phyloP scores from a whole-genome alignment of 2,888 invertebrate genomes.

The Drosophila quasianomalipes region DNA sequence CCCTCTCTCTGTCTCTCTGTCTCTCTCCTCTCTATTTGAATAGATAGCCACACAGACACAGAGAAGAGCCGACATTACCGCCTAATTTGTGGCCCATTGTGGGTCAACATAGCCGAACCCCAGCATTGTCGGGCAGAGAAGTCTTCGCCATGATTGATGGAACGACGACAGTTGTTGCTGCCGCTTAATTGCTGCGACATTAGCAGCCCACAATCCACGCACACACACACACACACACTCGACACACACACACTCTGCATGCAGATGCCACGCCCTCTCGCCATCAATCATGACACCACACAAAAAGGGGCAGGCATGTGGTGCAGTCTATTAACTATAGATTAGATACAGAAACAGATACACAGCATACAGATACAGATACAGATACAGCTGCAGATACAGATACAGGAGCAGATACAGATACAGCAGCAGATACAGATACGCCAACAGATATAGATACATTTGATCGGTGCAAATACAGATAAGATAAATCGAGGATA shows the following conservation, averaged over 20 bases:
- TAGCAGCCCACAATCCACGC: slow-evolving; percentile 40
- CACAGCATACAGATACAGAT: slow-evolving; percentile 9
- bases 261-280: slow-evolving; percentile 36
- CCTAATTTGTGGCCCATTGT: slow-evolving; percentile 67
- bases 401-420: neutral
- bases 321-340: slow-evolving; percentile 28
- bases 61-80: slow-evolving; percentile 11
- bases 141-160: slow-evolving; percentile 54
- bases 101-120: slow-evolving; percentile 50
- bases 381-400: neutral
- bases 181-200: slow-evolving; percentile 57
- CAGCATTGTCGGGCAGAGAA: slow-evolving; percentile 2
- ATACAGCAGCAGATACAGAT: too few species aligned
- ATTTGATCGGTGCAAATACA: neutral
- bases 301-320: slow-evolving; percentile 1
- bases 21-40: slow-evolving; percentile 23
- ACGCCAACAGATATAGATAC: neutral
- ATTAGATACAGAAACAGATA: slow-evolving; percentile 22
- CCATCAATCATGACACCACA: slow-evolving; percentile 28
- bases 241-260: neutral
- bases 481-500: neutral
- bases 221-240: slow-evolving; percentile 17
- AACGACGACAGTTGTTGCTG: slow-evolving; percentile 40
- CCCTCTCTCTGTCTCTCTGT: slow-evolving; percentile 5
- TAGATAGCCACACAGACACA: slow-evolving; percentile 14